phyloP scores from a whole-genome alignment of 2,888 invertebrate species.

The Oscheius sp. region DNA sequence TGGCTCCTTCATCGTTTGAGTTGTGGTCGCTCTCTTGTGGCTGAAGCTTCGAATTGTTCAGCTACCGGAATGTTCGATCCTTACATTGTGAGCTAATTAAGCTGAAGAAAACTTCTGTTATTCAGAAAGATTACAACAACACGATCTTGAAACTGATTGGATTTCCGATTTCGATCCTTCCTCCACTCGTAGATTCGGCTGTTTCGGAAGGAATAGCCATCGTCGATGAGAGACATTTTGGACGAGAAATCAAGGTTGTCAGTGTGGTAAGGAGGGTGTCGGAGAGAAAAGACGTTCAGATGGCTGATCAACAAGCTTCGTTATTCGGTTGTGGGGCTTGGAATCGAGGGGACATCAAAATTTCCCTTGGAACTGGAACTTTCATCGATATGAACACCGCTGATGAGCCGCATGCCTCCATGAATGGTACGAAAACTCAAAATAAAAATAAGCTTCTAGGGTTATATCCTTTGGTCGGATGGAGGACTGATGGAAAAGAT shows the following conservation, averaged over 20 bases:
- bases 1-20: conserved; percentile 85
- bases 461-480: conserved; percentile 89
- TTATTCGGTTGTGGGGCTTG: conserved; percentile 87
- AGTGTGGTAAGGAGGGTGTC: conserved; percentile 78
- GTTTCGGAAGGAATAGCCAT: conserved; percentile 79
- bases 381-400: conserved; percentile 88
- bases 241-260: conserved; percentile 81
- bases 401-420: conserved; percentile 80
- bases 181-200: conserved; percentile 72
- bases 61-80: conserved; percentile 93
- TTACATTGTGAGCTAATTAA: conserved; percentile 76
- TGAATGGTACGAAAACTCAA: conserved; percentile 78
- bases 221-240: conserved; percentile 79
- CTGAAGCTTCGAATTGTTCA: conserved; percentile 89
- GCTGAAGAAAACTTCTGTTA: neutral
- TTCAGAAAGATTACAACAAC: conserved; percentile 81
- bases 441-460: no score
- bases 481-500: conserved; percentile 76
- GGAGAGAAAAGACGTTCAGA: conserved; percentile 32
- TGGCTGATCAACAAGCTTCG: conserved; percentile 88
- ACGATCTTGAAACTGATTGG: conserved; percentile 80
- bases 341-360: conserved; percentile 81
- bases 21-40: conserved; percentile 74
- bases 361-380: conserved; percentile 90
- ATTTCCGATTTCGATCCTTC: conserved; percentile 81